A percentile compares a stretch with the other conserved stretches of the same genome.
Evolutionary conservation across 2,888 invertebrate species (phyloP).

Genomic region (Aethes cnicana): DNA sequence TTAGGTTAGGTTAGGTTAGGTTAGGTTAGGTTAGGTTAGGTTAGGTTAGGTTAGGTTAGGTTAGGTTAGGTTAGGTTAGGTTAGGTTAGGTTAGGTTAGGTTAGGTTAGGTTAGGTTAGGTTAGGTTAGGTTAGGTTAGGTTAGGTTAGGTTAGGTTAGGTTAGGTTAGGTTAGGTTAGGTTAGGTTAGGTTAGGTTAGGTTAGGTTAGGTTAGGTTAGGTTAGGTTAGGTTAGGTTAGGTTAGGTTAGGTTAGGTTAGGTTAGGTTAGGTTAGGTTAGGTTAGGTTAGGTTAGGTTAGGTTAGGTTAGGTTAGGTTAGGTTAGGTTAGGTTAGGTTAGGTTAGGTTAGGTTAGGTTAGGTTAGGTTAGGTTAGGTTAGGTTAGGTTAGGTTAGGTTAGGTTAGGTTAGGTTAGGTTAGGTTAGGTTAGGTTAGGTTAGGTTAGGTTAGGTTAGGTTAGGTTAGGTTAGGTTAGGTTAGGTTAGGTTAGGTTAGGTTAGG

Average conservation of each 20-base stretch:
- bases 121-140: conserved; percentile 29
- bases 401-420: conserved; percentile 12
- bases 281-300: conserved; percentile 7
- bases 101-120: conserved; percentile 21
- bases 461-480: conserved; percentile 11
- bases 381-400: conserved; percentile 12
- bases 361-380: conserved; percentile 4
- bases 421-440: conserved; percentile 12
- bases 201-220: conserved; percentile 7
- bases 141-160: conserved; percentile 27
- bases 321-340: conserved; percentile 12
- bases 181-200: conserved; percentile 6
- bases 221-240: conserved; percentile 12
- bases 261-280: conserved; percentile 12
- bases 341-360: conserved; percentile 8
- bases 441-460: conserved; percentile 10
- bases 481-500: conserved; percentile 12
- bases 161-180: conserved; percentile 5
- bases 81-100: conserved; percentile 9
- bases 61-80: conserved; percentile 12
- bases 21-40: conserved; percentile 11
- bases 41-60: conserved; percentile 12
- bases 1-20: not conserved
- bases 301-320: conserved; percentile 12
- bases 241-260: conserved; percentile 12